Percentiles rank a stretch among this genome's conserved stretches.
Evolutionary conservation across 2,797 vertebrate genomes (phyloP).

Genomic region (Spinus olivaceus): DNA sequence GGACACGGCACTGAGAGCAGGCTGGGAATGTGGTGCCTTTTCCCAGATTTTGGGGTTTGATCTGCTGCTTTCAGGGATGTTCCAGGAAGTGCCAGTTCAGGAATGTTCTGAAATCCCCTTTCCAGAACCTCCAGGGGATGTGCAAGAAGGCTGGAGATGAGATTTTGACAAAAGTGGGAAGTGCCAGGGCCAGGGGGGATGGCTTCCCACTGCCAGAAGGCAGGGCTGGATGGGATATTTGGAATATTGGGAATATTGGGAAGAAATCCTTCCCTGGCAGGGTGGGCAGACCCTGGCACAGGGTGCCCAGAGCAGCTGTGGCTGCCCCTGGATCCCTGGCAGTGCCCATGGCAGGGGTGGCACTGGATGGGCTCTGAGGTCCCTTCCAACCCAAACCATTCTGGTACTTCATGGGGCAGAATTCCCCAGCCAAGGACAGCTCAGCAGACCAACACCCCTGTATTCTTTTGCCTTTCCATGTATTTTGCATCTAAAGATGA

Average conservation of each 20-base stretch:
- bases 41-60: neutral
- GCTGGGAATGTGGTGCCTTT: neutral
- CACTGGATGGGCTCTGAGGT: fast-evolving
- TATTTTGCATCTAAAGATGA: neutral
- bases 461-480: neutral
- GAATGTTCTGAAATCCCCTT: neutral
- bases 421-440: neutral
- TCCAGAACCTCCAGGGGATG: neutral
- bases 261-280: fast-evolving
- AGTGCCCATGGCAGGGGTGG: neutral
- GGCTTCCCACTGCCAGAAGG: neutral
- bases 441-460: neutral
- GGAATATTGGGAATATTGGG: neutral
- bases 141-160: neutral
- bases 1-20: fast-evolving
- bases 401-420: neutral
- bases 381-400: neutral
- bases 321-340: neutral
- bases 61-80: neutral
- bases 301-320: neutral
- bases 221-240: fast-evolving
- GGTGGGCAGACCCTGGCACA: neutral
- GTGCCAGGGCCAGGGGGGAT: neutral
- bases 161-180: neutral
- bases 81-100: neutral